A percentile compares a stretch with the other conserved stretches of the same genome.
Conservation (phyloP, 1,140 invertebrate genomes). For the Drosophila ambigua region DNA sequence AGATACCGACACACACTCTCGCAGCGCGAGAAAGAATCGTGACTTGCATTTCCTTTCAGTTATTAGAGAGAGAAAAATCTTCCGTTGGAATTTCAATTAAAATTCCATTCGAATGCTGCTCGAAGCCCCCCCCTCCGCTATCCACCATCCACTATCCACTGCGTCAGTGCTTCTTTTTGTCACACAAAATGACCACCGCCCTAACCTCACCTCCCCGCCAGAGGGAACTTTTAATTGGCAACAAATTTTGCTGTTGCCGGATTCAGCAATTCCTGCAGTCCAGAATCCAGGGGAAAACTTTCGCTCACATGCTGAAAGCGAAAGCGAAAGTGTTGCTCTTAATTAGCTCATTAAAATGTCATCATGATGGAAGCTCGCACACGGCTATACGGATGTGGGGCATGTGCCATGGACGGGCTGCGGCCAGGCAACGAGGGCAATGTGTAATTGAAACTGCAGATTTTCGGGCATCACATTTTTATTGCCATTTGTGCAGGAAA, state of each 20-base stretch:
- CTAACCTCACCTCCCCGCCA: slow-evolving; percentile 24
- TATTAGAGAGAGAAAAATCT: slow-evolving; percentile 37
- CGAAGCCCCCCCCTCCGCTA: not conserved
- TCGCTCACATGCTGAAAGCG: slow-evolving; percentile 20
- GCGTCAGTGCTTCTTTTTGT: slow-evolving; percentile 30
- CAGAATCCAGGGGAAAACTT: slow-evolving; percentile 32
- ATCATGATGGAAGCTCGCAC: slow-evolving; percentile 7
- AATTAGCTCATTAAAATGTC: slow-evolving; percentile 64
- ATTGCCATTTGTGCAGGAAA: slow-evolving; percentile 19
- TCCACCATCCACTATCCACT: not conserved
- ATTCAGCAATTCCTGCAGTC: slow-evolving; percentile 12
- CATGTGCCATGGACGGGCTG: too few relatives aligned
- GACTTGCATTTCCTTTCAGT: slow-evolving; percentile 53
- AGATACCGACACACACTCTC: too few relatives aligned
- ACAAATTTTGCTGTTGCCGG: slow-evolving; percentile 38
- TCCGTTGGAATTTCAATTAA: slow-evolving; percentile 54
- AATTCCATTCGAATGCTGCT: slow-evolving; percentile 45
- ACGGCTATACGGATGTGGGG: too few relatives aligned
- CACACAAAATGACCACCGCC: slow-evolving; percentile 3
- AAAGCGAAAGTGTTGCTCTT: slow-evolving; percentile 58
- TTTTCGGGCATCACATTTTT: slow-evolving; percentile 24
- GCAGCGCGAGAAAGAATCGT: slow-evolving; percentile 28
- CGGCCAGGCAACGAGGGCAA: not conserved
- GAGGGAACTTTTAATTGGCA: slow-evolving; percentile 57
- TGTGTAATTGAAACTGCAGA: slow-evolving; percentile 39